Percentiles rank a stretch among this genome's conserved stretches.
phyloP scores from a whole-genome alignment of 2,113 vertebrate species.

The Butorides virescens region DNA sequence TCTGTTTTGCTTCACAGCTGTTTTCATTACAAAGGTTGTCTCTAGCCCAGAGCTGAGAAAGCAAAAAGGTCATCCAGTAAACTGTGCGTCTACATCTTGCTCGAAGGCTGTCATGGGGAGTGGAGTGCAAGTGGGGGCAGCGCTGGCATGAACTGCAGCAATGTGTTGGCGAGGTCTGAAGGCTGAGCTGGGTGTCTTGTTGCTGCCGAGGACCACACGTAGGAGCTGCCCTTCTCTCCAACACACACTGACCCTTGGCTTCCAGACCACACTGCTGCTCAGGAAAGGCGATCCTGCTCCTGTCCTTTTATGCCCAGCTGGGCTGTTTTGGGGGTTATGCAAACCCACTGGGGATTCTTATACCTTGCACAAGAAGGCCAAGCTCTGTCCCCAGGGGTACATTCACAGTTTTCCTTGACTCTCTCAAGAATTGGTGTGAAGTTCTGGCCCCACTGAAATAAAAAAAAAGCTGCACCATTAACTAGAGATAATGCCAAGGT shows the following conservation, averaged over 20 bases:
- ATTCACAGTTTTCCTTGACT: neutral
- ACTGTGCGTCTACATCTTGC: neutral
- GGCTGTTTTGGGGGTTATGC: neutral
- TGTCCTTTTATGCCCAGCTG: neutral
- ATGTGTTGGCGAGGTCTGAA: accelerated
- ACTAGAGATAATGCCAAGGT: neutral
- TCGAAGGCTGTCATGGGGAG: neutral
- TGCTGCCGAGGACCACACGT: accelerated
- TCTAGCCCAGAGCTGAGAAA: neutral
- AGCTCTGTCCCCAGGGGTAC: neutral
- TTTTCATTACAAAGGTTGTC: neutral
- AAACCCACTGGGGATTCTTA: neutral
- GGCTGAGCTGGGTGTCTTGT: neutral
- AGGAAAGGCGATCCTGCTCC: neutral
- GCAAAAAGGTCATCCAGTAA: neutral
- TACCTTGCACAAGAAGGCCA: neutral
- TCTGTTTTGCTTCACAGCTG: neutral
- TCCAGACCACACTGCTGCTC: neutral
- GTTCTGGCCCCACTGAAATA: neutral
- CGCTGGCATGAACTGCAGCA: neutral
- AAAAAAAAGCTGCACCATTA: neutral
- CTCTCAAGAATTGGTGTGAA: neutral
- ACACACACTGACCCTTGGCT: no score
- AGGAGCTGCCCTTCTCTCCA: neutral
- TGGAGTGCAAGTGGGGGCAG: accelerated